Percentiles rank a stretch among this genome's conserved stretches.
These are phyloP conservation scores for Timema podura DNA, from an alignment of 2,888 invertebrate species.

Conservation along the genomic window DNA sequence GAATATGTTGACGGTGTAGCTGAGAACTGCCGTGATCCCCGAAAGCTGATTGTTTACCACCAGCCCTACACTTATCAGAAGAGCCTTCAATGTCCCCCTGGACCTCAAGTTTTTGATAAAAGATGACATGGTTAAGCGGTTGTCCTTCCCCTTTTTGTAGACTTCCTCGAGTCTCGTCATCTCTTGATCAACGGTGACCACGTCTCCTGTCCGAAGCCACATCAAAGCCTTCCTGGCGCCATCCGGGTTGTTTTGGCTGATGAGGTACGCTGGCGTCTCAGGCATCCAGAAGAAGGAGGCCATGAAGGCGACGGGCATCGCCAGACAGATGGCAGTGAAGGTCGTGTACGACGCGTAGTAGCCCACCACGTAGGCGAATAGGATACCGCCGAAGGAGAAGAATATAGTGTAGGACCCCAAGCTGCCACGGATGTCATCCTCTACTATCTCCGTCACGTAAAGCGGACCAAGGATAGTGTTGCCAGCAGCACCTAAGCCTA, in stretches of 20 bases:
- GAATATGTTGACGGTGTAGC: conserved; percentile 41
- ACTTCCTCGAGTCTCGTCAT: conserved; percentile 24
- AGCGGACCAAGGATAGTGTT: conserved; percentile 48
- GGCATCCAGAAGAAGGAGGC: conserved; percentile 51
- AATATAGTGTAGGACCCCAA: conserved; percentile 53
- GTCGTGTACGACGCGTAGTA: conserved; percentile 48
- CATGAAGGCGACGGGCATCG: conserved; percentile 49
- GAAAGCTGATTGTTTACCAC: conserved; percentile 46
- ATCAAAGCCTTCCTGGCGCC: conserved; percentile 45
- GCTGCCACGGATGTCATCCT: conserved; percentile 55
- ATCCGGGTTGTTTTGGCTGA: conserved; percentile 44
- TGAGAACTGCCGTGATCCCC: conserved; percentile 47
- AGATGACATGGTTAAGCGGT: background rate
- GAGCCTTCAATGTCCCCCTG: conserved; percentile 41
- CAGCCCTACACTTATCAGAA: conserved; percentile 43
- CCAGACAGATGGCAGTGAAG: conserved; percentile 50
- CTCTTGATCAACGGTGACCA: conserved; percentile 36
- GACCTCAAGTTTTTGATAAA: conserved; percentile 41
- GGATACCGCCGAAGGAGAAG: conserved; percentile 44
- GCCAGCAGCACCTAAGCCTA: conserved; percentile 50
- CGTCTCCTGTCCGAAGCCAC: conserved; percentile 38
- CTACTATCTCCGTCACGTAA: conserved; percentile 59
- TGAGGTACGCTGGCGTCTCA: conserved; percentile 56
- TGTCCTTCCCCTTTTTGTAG: background rate
- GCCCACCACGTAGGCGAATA: conserved; percentile 51